phyloP scores from a whole-genome alignment of 2,113 vertebrate genomes.

The Anoplopoma fimbria region DNA sequence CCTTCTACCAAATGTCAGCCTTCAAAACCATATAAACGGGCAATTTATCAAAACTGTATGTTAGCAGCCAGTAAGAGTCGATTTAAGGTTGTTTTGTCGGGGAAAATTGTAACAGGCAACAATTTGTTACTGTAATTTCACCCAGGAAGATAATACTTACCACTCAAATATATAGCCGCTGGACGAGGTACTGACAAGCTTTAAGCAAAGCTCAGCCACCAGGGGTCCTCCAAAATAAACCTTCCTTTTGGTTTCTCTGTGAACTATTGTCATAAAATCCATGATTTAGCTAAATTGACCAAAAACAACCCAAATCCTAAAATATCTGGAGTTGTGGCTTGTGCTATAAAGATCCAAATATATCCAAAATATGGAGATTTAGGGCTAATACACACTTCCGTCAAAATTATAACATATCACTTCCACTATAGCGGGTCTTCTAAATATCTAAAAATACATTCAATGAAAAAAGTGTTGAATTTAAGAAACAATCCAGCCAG shows the following conservation, averaged over 20 bases:
- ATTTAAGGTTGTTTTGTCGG: slow-evolving; percentile 31
- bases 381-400: not conserved
- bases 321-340: not conserved
- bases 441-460: not conserved
- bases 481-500: not conserved
- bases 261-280: not conserved
- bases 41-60: slow-evolving; percentile 34
- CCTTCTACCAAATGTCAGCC: slow-evolving; percentile 65
- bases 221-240: slow-evolving; percentile 49
- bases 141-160: slow-evolving; percentile 17
- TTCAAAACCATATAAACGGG: slow-evolving; percentile 38
- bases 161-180: not conserved
- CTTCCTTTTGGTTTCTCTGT: not conserved
- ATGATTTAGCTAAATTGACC: not conserved
- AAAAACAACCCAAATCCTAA: not conserved
- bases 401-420: not conserved
- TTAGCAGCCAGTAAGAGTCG: slow-evolving; percentile 4
- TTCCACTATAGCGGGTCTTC: not conserved
- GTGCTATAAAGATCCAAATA: not conserved
- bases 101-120: not conserved
- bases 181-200: slow-evolving; percentile 11
- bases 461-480: not conserved
- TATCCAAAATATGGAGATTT: not conserved
- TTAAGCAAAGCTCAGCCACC: slow-evolving; percentile 16
- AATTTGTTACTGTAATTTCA: slow-evolving; percentile 14